These are phyloP conservation scores for Arnoldichthys spilopterus DNA, from an alignment of 2,797 vertebrate species.

Conservation along the genomic window DNA sequence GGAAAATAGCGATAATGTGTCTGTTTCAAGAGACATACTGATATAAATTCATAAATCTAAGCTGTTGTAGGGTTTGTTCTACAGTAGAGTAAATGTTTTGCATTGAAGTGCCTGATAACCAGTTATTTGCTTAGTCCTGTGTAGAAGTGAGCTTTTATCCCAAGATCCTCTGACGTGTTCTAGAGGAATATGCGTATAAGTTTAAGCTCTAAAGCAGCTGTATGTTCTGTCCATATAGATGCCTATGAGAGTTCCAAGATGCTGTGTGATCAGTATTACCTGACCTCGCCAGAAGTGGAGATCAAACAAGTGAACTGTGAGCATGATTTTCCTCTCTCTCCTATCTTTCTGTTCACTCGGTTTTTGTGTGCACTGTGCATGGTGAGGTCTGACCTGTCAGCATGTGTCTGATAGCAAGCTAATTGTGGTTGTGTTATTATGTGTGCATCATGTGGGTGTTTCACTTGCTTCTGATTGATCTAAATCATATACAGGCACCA, in stretches of 20 bases:
- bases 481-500: too few species aligned
- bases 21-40: background rate
- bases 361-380: conserved; percentile 32
- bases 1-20: too few species aligned
- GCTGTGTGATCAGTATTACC: conserved; percentile 98
- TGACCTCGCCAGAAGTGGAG: conserved; percentile 91
- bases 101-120: background rate
- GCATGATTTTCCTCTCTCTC: conserved; percentile 53
- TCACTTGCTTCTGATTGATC: too few species aligned
- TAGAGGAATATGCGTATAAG: background rate
- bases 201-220: background rate
- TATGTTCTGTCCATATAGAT: conserved; percentile 76
- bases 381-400: conserved; percentile 5
- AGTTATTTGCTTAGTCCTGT: background rate
- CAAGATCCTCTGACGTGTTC: background rate
- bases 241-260: conserved; percentile 91
- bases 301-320: conserved; percentile 92
- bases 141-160: background rate
- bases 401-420: background rate
- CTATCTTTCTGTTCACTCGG: conserved; percentile 16
- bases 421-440: too few species aligned
- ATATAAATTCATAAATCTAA: conserved; percentile 1
- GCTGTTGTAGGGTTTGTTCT: background rate
- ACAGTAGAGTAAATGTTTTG: background rate
- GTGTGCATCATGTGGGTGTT: too few species aligned